Evolutionary conservation across 2,113 vertebrate species (phyloP).

Genomic region (Sceloporus undulatus): DNA sequence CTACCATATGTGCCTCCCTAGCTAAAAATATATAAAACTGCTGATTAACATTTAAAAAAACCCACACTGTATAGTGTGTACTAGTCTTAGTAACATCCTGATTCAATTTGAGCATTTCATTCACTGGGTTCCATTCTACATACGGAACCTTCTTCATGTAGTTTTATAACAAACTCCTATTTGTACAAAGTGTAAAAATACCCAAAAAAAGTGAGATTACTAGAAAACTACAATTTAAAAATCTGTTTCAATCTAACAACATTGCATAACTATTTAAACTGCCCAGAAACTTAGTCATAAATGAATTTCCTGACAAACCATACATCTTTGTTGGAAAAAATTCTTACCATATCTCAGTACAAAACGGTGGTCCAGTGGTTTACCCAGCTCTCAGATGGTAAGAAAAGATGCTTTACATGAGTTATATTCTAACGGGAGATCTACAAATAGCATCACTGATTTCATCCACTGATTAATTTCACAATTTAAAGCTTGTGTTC

Average conservation of each 20-base stretch:
- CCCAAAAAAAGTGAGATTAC: no score
- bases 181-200: neutral
- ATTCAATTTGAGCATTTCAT: neutral
- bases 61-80: no score
- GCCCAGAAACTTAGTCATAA: neutral
- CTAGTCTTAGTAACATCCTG: neutral
- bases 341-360: slow-evolving; percentile 71
- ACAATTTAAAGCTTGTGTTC: slow-evolving; percentile 76
- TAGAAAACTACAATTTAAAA: no score
- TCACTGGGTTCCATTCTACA: neutral
- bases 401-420: slow-evolving; percentile 65
- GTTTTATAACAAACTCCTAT: neutral
- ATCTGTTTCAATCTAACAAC: neutral
- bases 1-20: no score
- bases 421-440: slow-evolving; percentile 64
- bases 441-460: slow-evolving; percentile 70
- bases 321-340: neutral
- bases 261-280: neutral
- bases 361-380: slow-evolving; percentile 26
- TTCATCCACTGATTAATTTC: slow-evolving; percentile 69
- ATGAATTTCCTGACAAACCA: neutral
- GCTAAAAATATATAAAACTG: neutral
- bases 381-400: slow-evolving; percentile 57
- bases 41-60: neutral
- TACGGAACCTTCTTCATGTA: no score